phyloP scores from a whole-genome alignment of 1,140 invertebrate species.

The Drosophila erecta region DNA sequence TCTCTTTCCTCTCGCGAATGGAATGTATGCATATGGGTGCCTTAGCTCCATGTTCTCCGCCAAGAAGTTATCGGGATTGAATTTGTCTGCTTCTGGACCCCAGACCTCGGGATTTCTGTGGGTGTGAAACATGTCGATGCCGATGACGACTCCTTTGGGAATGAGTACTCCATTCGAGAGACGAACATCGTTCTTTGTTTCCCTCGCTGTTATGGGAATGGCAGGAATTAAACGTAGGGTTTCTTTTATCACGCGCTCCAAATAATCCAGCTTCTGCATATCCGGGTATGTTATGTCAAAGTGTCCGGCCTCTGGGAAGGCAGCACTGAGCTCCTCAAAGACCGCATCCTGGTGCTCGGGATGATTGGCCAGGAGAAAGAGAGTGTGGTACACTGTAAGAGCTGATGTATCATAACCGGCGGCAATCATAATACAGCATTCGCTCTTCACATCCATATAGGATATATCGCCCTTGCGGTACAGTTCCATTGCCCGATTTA shows the following conservation, averaged over 20 bases:
- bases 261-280: conserved; percentile 87
- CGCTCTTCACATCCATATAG: conserved; percentile 49
- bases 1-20: conserved; percentile 64
- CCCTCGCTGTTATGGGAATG: conserved; percentile 45
- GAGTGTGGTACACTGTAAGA: conserved; percentile 32
- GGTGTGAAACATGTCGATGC: conserved; percentile 50
- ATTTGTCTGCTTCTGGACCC: conserved; percentile 62
- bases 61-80: conserved; percentile 74
- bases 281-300: conserved; percentile 85
- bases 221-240: conserved; percentile 85
- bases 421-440: conserved; percentile 49
- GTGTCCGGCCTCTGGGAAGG: conserved; percentile 85
- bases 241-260: conserved; percentile 88
- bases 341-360: conserved; percentile 85
- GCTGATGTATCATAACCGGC: conserved; percentile 68
- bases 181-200: conserved; percentile 28
- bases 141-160: conserved; percentile 46
- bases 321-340: conserved; percentile 86
- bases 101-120: conserved; percentile 53
- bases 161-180: conserved; percentile 50
- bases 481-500: conserved; percentile 48
- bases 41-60: conserved; percentile 40
- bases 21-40: conserved; percentile 64
- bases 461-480: conserved; percentile 28
- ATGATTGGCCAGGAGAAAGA: conserved; percentile 65